Base-by-base conservation (phyloP, 2,888 invertebrate genomes). In the Plagiodera versicolora region DNA sequence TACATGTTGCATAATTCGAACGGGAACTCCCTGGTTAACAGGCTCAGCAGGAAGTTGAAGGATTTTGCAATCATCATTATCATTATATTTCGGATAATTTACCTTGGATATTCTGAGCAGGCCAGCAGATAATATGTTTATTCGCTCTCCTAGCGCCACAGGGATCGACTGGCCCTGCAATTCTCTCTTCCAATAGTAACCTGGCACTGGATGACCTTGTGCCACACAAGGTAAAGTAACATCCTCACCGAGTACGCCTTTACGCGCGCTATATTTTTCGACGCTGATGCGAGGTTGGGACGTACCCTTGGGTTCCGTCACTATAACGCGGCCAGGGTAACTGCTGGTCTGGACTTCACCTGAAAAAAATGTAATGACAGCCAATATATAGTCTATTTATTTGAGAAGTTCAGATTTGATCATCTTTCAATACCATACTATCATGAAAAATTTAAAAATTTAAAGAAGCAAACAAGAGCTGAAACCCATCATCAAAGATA, bases 161-260 rank as follows among this genome's bases (percentile, higher is more conserved):
- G 89, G 88, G 70, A 86, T 82, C 61, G 75, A 77, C 77, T 89
- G 87, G 61, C 89, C 89, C 73, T 87, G 88, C 69, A 88, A 85
- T 77, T 90, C 90, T 60, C 88, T 86, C 79, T 88, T 89, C 92
- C 92, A 92, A 78, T 89, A 87, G 81, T 90, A 91, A 64, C 86
- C 87, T 60, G 92, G 91, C 61, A 91, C 88, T 3, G 91, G 91
- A 84, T 89, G 89, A 66, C 90, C 91, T 80, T 91, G 91, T 56
- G 91, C 91, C 28, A 89, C 89, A 79, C 91, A 92, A 48, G 91
- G 89, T 69, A 92, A 79, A 68, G 87, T 87, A 70, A 90, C 87
- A 77, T 89, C 89, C 63, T 88, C 89, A 35, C 91, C 91, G 63
- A 86, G 84, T 66, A 85, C 86, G 62, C 87, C 87, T 70, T 88